phyloP scores from a whole-genome alignment of 2,797 vertebrate genomes.

The Glyptemys insculpta region DNA sequence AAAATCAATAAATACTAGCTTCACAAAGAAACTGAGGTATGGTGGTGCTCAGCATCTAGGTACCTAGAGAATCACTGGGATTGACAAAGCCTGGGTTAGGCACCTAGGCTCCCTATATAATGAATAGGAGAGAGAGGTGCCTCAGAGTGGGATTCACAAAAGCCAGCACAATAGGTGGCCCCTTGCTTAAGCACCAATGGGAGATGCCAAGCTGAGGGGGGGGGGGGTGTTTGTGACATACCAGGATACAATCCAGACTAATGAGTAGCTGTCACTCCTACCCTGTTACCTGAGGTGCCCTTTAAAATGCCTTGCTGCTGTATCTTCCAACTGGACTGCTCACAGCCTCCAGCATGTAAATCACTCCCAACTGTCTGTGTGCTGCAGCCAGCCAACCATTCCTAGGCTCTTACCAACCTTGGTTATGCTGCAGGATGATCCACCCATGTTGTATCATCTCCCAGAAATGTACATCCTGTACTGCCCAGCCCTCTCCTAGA shows the following conservation, averaged over 20 bases:
- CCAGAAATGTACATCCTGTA: not conserved
- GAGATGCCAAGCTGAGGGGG: no score
- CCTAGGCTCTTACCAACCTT: not conserved
- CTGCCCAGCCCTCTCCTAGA: not conserved
- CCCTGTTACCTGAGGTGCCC: no score
- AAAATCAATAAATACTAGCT: not conserved
- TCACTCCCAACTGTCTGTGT: not conserved
- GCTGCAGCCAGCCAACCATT: not conserved
- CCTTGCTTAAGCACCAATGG: no score
- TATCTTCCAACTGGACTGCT: no score
- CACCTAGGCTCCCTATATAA: not conserved
- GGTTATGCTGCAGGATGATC: not conserved
- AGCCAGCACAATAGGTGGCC: not conserved
- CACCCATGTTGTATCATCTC: not conserved
- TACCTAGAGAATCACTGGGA: not conserved
- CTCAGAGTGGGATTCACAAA: not conserved
- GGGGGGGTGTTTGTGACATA: no score
- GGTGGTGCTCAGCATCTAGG: not conserved
- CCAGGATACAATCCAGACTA: no score
- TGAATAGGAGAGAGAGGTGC: not conserved
- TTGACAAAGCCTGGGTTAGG: not conserved
- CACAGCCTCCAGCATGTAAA: no score
- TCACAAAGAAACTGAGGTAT: not conserved
- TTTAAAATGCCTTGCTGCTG: no score
- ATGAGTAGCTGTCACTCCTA: no score